Conservation (phyloP, 2,797 vertebrate genomes). For the Neostethus bicornis region DNA sequence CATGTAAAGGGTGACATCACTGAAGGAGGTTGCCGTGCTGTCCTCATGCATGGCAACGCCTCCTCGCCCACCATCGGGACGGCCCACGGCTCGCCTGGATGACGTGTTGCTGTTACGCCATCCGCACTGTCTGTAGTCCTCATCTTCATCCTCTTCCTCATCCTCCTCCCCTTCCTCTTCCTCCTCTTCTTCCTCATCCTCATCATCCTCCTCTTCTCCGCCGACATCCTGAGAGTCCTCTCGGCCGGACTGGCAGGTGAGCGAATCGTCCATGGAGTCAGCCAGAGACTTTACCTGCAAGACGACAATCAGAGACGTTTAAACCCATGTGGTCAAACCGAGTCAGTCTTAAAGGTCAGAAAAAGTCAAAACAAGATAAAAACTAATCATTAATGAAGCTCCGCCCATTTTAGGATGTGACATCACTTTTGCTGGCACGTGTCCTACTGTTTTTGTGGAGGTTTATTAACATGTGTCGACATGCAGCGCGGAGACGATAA, state of each 20-base stretch:
- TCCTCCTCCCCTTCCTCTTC: conserved; percentile 78
- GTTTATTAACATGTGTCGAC: too few species aligned
- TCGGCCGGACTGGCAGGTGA: conserved; percentile 84
- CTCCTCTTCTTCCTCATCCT: conserved; percentile 74
- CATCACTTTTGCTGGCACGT: too few species aligned
- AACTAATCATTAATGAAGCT: too few species aligned
- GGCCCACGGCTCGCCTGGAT: conserved; percentile 53
- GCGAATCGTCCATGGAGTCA: conserved; percentile 91
- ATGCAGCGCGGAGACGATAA: too few species aligned
- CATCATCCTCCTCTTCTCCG: conserved; percentile 77
- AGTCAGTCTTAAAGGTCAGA: too few species aligned
- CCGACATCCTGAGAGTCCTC: conserved; percentile 81
- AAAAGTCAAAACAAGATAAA: too few species aligned
- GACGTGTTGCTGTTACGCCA: conserved; percentile 70
- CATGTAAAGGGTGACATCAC: conserved; percentile 92
- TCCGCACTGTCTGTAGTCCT: conserved; percentile 75
- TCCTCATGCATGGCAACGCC: conserved; percentile 87
- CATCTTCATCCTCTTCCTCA: conserved; percentile 75
- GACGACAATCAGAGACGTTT: too few species aligned
- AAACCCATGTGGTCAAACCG: too few species aligned
- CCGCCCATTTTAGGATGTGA: too few species aligned
- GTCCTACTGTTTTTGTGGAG: too few species aligned
- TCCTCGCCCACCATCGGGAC: conserved; percentile 67
- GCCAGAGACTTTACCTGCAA: conserved; percentile 88
- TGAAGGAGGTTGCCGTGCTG: conserved; percentile 91